These are phyloP conservation scores for Melieria crassipennis DNA, from an alignment of 2,888 invertebrate species.

Conservation along the genomic window DNA sequence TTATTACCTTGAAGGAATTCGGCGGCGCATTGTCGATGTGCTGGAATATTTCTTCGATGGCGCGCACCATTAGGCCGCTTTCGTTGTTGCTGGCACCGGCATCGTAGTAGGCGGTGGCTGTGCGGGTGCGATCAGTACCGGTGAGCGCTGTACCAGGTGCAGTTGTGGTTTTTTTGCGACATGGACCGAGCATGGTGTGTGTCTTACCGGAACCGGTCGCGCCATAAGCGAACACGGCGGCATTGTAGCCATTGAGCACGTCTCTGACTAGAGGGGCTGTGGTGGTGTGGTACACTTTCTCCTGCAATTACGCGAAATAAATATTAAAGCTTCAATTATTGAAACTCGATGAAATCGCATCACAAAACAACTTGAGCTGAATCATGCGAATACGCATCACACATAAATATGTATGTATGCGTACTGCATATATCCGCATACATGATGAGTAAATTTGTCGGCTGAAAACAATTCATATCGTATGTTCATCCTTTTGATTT, in stretches of 20 bases:
- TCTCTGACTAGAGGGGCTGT: constrained; percentile 87
- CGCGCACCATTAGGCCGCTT: constrained; percentile 65
- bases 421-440: too few species aligned
- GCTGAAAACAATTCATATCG: neutral
- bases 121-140: constrained; percentile 41
- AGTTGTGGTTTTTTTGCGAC: constrained; percentile 58
- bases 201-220: constrained; percentile 66
- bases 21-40: constrained; percentile 61
- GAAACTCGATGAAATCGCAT: neutral
- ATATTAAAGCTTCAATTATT: neutral
- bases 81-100: constrained; percentile 55
- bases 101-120: constrained; percentile 46
- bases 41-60: constrained; percentile 65
- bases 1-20: constrained; percentile 55
- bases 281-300: constrained; percentile 87
- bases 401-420: too few species aligned
- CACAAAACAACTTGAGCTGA: neutral
- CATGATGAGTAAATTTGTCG: neutral
- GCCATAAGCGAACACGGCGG: constrained; percentile 91
- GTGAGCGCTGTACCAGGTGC: constrained; percentile 25
- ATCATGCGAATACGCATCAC: too few species aligned
- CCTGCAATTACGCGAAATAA: constrained; percentile 55
- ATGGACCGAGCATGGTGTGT: constrained; percentile 66
- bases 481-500: neutral
- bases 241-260: constrained; percentile 89